Conservation (phyloP, 1,140 invertebrate species). For the Drosophila melanica region DNA sequence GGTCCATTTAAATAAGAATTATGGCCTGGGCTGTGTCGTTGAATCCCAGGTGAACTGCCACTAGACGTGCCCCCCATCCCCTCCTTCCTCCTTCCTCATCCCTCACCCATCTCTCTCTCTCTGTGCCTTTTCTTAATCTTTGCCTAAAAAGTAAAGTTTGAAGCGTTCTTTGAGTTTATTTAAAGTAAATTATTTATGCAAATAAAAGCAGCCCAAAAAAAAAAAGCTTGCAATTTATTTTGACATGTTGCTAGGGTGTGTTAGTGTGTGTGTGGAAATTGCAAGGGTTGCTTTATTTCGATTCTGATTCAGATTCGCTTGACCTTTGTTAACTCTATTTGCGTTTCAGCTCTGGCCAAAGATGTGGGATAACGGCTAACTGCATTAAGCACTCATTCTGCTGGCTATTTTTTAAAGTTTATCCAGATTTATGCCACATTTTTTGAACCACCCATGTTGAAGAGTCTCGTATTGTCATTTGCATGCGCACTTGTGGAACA, state of each 20-base stretch:
- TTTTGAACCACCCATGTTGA: not conserved
- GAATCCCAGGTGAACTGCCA: slow-evolving; percentile 48
- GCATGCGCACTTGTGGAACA: slow-evolving; percentile 56
- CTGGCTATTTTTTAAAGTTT: no score
- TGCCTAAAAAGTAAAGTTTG: slow-evolving; percentile 40
- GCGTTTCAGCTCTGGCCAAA: slow-evolving; percentile 59
- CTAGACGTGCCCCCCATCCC: slow-evolving; percentile 28
- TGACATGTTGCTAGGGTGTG: slow-evolving; percentile 14
- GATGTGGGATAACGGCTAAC: slow-evolving; percentile 24
- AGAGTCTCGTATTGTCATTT: slow-evolving; percentile 54
- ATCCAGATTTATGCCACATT: not conserved
- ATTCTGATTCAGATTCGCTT: slow-evolving; percentile 29
- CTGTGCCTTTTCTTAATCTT: slow-evolving; percentile 36
- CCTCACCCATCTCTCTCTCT: not conserved
- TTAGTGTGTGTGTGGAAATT: slow-evolving; percentile 11
- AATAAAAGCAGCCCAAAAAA: slow-evolving; percentile 63
- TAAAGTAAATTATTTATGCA: slow-evolving; percentile 82
- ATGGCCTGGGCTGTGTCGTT: slow-evolving; percentile 36
- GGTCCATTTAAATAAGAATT: slow-evolving; percentile 72
- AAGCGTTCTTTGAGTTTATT: slow-evolving; percentile 65
- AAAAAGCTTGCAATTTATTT: slow-evolving; percentile 74
- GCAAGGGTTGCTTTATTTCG: slow-evolving; percentile 47
- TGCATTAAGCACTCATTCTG: not conserved
- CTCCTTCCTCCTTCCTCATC: not conserved
- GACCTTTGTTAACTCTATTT: slow-evolving; percentile 69